phyloP scores from a whole-genome alignment of 2,113 vertebrate genomes.

The Hyaena hyaena region DNA sequence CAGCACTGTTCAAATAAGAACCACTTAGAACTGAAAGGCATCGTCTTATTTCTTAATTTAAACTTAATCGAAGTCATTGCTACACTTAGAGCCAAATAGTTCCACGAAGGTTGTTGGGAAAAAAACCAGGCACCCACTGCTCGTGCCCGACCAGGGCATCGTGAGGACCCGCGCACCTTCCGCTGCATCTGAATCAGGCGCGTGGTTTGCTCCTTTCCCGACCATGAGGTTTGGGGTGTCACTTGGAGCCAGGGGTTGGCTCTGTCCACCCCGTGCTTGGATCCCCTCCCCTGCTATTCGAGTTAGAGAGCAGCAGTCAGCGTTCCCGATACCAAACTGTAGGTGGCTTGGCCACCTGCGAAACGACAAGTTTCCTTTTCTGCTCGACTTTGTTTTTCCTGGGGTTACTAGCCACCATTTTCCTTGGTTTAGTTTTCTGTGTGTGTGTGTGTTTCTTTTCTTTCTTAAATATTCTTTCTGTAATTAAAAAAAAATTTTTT shows the following conservation, averaged over 20 bases:
- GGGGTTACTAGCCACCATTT: neutral
- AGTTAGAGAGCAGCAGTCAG: too few species aligned
- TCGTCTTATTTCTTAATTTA: neutral
- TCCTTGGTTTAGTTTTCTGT: neutral
- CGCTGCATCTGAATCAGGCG: neutral
- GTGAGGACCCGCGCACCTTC: too few species aligned
- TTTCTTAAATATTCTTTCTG: too few species aligned
- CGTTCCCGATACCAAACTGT: neutral
- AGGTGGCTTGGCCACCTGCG: accelerated
- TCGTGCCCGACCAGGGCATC: neutral
- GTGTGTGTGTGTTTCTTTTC: neutral
- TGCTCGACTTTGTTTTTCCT: neutral
- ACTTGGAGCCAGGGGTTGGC: accelerated
- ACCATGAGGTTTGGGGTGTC: neutral
- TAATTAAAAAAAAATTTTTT: too few species aligned
- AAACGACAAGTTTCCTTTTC: neutral
- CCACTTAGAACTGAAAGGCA: neutral
- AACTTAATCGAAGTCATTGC: neutral
- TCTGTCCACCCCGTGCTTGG: too few species aligned
- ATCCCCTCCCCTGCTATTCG: too few species aligned
- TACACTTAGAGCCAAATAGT: neutral
- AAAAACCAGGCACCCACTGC: neutral
- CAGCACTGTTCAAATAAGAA: neutral
- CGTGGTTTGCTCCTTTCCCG: neutral
- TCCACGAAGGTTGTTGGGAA: neutral